These are phyloP conservation scores for Cancer borealis DNA, from an alignment of 2,888 invertebrate species.

Conservation along the genomic window DNA sequence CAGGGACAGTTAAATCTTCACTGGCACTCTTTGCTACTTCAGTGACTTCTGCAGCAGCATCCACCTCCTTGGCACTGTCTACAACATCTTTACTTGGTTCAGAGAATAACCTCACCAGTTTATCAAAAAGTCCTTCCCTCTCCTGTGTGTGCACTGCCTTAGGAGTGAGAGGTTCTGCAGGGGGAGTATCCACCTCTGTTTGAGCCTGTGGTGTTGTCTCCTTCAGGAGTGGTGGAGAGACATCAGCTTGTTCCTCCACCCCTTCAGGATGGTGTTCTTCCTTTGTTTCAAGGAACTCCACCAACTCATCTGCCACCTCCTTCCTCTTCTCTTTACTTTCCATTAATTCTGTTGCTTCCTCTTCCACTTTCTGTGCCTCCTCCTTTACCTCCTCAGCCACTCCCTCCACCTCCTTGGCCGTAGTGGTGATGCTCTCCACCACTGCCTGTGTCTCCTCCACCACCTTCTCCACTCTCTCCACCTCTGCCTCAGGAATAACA, in stretches of 20 bases:
- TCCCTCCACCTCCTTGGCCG: conserved; percentile 33
- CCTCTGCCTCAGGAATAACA: conserved; percentile 41
- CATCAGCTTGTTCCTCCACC: background rate
- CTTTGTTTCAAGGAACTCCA: background rate
- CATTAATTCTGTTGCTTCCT: conserved; percentile 28
- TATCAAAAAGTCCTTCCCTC: conserved; percentile 56
- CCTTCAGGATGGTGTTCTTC: background rate
- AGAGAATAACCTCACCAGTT: conserved; percentile 44
- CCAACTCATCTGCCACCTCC: conserved; percentile 48
- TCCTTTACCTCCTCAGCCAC: conserved; percentile 22
- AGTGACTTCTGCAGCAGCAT: background rate
- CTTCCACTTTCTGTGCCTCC: conserved; percentile 43
- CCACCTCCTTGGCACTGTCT: background rate
- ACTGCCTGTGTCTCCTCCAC: conserved; percentile 40
- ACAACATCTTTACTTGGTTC: background rate
- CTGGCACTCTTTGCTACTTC: background rate
- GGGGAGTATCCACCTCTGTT: background rate
- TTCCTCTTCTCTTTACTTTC: conserved; percentile 55
- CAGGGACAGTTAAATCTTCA: background rate
- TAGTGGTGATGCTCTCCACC: background rate
- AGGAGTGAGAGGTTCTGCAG: background rate
- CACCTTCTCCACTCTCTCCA: conserved; percentile 46
- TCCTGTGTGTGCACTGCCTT: background rate
- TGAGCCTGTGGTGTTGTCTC: background rate
- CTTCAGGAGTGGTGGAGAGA: background rate